Evolutionary conservation across 2,113 vertebrate species (phyloP).

Genomic region (Rhynchomys soricoides): DNA sequence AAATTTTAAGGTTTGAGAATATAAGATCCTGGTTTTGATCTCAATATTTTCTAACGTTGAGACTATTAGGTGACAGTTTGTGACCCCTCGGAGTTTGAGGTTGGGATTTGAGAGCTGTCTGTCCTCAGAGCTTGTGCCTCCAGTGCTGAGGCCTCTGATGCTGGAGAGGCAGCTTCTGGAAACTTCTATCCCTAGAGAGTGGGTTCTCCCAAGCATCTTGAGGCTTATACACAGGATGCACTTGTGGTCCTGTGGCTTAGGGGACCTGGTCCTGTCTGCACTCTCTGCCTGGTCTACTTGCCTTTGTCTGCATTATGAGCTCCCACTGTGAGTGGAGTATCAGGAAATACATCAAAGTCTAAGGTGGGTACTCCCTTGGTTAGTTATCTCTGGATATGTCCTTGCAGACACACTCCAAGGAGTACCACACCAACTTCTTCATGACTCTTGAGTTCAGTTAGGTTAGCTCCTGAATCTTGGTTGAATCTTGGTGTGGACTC

Average conservation of each 20-base stretch:
- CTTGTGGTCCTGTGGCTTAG: not conserved
- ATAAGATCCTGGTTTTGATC: not conserved
- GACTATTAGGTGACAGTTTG: not conserved
- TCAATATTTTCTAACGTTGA: not conserved
- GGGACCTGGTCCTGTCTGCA: no score
- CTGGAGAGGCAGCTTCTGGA: not conserved
- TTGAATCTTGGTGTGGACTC: not conserved
- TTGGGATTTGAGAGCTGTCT: not conserved
- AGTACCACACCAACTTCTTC: no score
- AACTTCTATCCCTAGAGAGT: accelerated
- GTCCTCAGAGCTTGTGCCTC: not conserved
- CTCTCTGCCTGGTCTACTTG: not conserved
- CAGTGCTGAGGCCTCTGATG: not conserved
- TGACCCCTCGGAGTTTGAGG: not conserved
- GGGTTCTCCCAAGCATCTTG: not conserved
- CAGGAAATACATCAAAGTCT: not conserved
- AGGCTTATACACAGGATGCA: not conserved
- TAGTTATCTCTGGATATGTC: not conserved
- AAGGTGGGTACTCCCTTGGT: not conserved
- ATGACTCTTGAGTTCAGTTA: not conserved
- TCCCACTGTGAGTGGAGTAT: not conserved
- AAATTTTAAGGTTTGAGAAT: not conserved
- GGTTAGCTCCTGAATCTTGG: not conserved
- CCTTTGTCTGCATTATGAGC: not conserved
- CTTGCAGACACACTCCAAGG: not conserved